Conservation (phyloP, 2,797 vertebrate species). For the Falco cherrug region DNA sequence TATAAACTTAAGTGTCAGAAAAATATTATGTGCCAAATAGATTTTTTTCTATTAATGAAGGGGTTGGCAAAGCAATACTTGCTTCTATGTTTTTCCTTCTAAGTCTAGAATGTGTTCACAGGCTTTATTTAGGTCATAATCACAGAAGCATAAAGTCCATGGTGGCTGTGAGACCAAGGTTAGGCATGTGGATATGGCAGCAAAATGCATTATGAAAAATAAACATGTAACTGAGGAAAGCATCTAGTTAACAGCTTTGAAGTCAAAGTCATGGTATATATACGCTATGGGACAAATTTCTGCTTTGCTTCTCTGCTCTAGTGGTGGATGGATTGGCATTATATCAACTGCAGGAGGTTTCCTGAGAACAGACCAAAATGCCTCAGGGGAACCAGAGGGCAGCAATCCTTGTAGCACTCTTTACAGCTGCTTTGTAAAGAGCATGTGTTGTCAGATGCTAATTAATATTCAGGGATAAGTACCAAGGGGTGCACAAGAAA, state of each 20-base stretch:
- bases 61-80: neutral
- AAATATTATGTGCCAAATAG: constrained; percentile 19
- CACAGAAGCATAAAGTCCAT: neutral
- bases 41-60: neutral
- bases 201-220: neutral
- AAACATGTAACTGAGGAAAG: neutral
- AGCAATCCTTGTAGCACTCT: neutral
- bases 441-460: neutral
- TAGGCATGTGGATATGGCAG: neutral
- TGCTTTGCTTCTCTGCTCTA: neutral
- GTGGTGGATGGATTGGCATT: neutral
- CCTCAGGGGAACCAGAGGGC: neutral
- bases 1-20: constrained; percentile 36
- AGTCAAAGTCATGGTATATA: neutral
- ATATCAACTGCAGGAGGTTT: neutral
- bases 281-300: neutral
- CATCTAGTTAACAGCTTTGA: neutral
- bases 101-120: neutral
- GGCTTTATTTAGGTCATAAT: neutral
- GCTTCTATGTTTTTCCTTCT: neutral
- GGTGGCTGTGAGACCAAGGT: neutral
- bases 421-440: neutral
- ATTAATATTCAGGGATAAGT: neutral
- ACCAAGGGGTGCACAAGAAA: neutral
- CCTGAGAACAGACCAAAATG: neutral